Conservation (phyloP, 2,113 vertebrate genomes). For the Chloebia gouldiae region DNA sequence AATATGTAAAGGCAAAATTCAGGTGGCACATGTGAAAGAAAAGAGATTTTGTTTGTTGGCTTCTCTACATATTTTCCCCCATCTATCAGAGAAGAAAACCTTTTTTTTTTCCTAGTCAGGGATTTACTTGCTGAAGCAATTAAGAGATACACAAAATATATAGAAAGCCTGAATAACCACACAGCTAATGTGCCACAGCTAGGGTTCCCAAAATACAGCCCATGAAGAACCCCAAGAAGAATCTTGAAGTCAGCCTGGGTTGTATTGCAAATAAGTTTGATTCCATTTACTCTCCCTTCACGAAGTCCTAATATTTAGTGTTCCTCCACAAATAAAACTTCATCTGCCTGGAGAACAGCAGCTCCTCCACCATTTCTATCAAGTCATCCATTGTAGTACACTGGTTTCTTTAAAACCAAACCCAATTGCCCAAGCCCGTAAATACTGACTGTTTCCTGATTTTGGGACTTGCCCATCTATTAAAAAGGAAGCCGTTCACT, state of each 20-base stretch:
- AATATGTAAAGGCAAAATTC: background rate
- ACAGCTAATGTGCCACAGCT: rapidly evolving
- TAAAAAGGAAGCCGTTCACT: background rate
- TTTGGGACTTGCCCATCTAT: background rate
- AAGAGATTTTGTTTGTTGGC: background rate
- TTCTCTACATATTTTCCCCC: background rate
- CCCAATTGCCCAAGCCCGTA: background rate
- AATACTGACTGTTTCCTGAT: background rate
- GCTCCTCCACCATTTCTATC: background rate
- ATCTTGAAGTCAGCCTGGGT: background rate
- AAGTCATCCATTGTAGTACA: background rate
- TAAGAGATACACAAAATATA: background rate
- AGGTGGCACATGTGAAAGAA: background rate
- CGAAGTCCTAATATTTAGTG: background rate
- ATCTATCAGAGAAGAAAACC: background rate
- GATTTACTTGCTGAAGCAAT: background rate
- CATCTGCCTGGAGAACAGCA: background rate
- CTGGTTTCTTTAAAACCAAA: background rate
- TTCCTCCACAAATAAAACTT: background rate
- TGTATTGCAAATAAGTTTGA: background rate
- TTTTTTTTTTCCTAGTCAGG: background rate
- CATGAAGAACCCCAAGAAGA: background rate
- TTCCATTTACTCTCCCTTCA: background rate
- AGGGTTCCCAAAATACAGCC: background rate
- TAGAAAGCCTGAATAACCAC: background rate